Evolutionary conservation across 2,797 vertebrate species (phyloP), one percentile per base, ranked within the genome.

Genomic region (Typhlichthys eigenmanni): DNA sequence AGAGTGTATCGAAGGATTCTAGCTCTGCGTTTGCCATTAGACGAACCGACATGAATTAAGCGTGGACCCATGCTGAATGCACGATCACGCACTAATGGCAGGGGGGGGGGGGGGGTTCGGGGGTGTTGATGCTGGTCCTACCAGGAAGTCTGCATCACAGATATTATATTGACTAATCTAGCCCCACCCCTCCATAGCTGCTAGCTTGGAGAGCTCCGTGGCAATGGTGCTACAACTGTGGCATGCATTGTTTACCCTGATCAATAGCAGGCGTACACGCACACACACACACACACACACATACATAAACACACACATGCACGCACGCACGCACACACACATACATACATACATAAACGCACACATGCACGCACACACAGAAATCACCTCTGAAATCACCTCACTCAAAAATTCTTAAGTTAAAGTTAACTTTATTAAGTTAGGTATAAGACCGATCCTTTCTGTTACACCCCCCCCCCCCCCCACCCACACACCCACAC

Each of bases 1-100:
- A 94, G 92, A 88, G 95, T 94, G 95, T 94, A 94, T 92, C 88
- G 94, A 19, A 96, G 94, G 91, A 92, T 95, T 95, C 94, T 92
- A 93, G 85, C 88, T 92, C 87, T 82, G 92, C 91, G 80, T 92
- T 89, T 81, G 87, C 91, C 84, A 92, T 92, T 94, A 95, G 93
- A 93, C 90, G 92, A 94, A 87, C 93, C 93, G 94, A 94, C 94
- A 95, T 91, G 94, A 94, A 91, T 93, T 94, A 93, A 94, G 94
- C 66, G 92, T 87, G 93, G 87, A 9, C 64, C 68, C 89, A 81
- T 86, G 88, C 93, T 94, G 92, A 95, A 96, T 96, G 93, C 95
- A 94, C 96, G 92, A 97, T 95, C 91, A 79, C 80, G 82, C 85
- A 85, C 82, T 85, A 91, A 92, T 88, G 80, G 84, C 87, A 83